A percentile compares a stretch with the other conserved stretches of the same genome.
Conservation (phyloP, 2,888 invertebrate species). For the Catocala sponsa region DNA sequence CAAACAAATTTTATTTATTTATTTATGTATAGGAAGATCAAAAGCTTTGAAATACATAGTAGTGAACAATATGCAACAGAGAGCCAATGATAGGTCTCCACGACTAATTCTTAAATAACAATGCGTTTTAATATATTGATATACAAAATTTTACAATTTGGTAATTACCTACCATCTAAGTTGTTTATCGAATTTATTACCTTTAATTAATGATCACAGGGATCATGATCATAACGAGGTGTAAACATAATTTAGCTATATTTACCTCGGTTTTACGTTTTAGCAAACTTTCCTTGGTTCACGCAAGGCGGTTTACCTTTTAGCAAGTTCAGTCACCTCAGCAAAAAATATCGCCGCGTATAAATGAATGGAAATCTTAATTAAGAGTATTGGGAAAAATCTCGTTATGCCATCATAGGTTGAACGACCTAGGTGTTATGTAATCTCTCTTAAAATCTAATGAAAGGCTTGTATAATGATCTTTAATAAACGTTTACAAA, state of each 20-base stretch:
- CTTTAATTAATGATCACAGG: too few species aligned
- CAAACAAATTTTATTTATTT: too few species aligned
- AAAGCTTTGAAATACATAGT: too few species aligned
- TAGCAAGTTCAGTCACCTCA: conserved; percentile 47
- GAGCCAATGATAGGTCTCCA: too few species aligned
- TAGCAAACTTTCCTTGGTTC: not conserved
- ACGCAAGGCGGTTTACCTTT: conserved; percentile 8
- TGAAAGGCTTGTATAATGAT: conserved; percentile 16
- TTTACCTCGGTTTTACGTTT: not conserved
- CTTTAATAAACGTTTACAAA: conserved; percentile 14
- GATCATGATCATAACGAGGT: too few species aligned
- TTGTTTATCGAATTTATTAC: too few species aligned
- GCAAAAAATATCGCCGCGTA: conserved; percentile 23
- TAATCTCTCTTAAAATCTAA: conserved; percentile 11
- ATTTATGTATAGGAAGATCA: too few species aligned
- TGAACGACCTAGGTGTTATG: conserved; percentile 48
- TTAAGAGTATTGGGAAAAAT: conserved; percentile 48
- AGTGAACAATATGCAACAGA: too few species aligned
- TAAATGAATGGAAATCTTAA: conserved; percentile 46
- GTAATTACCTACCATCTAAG: too few species aligned
- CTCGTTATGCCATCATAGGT: conserved; percentile 47
- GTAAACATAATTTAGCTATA: not conserved
- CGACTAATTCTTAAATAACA: too few species aligned
- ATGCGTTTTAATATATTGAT: too few species aligned
- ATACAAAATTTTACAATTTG: too few species aligned